phyloP scores from a whole-genome alignment of 1,140 invertebrate genomes.

The Drosophila watanabei region DNA sequence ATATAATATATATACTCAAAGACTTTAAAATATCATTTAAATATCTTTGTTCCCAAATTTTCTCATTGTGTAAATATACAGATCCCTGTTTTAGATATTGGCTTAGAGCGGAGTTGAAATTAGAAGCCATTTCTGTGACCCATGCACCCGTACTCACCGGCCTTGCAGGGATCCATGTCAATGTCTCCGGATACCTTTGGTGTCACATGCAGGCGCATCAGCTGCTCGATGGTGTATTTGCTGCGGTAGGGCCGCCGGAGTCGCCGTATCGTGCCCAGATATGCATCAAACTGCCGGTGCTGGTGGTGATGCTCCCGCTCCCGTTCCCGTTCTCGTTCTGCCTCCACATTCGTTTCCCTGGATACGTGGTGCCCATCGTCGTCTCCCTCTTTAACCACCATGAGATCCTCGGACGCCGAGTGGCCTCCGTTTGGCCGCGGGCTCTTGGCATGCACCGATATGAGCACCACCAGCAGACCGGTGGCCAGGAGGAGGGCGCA shows the following conservation, averaged over 20 bases:
- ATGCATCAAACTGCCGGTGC: slow-evolving; percentile 44
- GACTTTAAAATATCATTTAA: too few relatives aligned
- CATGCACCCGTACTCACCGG: slow-evolving; percentile 88
- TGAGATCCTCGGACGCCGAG: slow-evolving; percentile 30
- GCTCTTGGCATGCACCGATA: slow-evolving; percentile 76
- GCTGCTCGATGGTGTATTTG: slow-evolving; percentile 90
- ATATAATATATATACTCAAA: too few relatives aligned
- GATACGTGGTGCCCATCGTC: slow-evolving; percentile 2
- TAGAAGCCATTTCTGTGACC: slow-evolving; percentile 46
- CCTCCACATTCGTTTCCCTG: slow-evolving; percentile 11
- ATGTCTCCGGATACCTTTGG: slow-evolving; percentile 90
- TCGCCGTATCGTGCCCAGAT: slow-evolving; percentile 46
- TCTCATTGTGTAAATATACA: slow-evolving; percentile 9
- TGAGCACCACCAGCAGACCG: slow-evolving; percentile 71
- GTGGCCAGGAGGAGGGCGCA: slow-evolving; percentile 68
- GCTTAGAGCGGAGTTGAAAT: slow-evolving; percentile 42
- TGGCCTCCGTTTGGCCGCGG: slow-evolving; percentile 58
- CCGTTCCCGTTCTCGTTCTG: neutral
- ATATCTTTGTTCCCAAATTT: neutral
- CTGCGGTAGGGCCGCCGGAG: slow-evolving; percentile 65
- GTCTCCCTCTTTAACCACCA: slow-evolving; percentile 19
- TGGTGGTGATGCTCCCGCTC: slow-evolving; percentile 24
- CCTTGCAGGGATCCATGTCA: slow-evolving; percentile 94
- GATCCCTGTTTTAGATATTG: slow-evolving; percentile 39
- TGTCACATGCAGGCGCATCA: slow-evolving; percentile 89